Base-by-base conservation (phyloP, 2,113 vertebrate species). In the Trogon melanurus region DNA sequence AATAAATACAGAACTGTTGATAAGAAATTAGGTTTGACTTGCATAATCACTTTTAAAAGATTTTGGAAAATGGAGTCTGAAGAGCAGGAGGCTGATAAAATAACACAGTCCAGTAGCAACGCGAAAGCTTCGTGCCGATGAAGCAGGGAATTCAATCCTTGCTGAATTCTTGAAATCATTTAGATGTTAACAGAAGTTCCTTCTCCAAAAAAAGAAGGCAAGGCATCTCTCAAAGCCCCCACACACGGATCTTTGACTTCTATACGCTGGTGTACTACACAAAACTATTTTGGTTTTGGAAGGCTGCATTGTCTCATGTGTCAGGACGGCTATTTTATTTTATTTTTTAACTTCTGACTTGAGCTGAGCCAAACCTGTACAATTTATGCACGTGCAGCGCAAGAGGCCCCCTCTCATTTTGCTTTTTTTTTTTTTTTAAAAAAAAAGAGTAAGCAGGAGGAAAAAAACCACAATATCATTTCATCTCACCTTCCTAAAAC, bases 271-370 rank as follows among this genome's bases (percentile, higher is more conserved):
- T 58, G 78, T 19, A 62, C 72, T 88, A 58, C 67, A 92, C 48
- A 76, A 56, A 96, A 69, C 94, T 96, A 91, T 94, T 97, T 76
- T 81, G 96, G 94, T 60, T 96, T 95, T 93, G 89, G 96, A 95
- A 88, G 93, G 75, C 85, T 78, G 88, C 29, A 48, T 60, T 96
- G 96, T 93, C 75, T 96, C 95, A 92, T 89, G 27, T 48, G 25
- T 86, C 88, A 69, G 93, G 65, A 76, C 36, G 78, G 76, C 92
- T 83, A 78, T 82, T 95, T 91, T 45, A 60, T 73, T 92, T 53
- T 69, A 69, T 56, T 94, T 93, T 61, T 85, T 78, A 80, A 71
- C 66, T 85, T 57, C 75, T 69, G 85, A 50, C 78, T 94, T 22
- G 32, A 94, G 83, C 65, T 34, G 66, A 93, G 88, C 88, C 92